Evolutionary conservation across 2,888 invertebrate genomes (phyloP).

Genomic region (Itoplectis maculator): DNA sequence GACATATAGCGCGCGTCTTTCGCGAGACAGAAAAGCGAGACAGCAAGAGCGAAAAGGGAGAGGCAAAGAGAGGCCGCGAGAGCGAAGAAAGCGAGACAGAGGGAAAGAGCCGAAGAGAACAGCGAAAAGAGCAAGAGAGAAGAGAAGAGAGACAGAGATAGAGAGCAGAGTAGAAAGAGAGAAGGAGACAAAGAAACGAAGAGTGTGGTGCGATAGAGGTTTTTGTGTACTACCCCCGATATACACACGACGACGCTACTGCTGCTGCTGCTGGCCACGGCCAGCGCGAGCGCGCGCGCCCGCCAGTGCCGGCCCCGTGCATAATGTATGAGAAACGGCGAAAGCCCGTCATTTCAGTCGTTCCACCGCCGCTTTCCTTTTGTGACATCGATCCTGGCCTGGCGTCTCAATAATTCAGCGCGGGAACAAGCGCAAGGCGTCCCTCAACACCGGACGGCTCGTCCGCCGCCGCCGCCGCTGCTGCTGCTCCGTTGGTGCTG

Average conservation of each 20-base stretch:
- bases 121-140: slow-evolving; percentile 31
- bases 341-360: slow-evolving; percentile 84
- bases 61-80: slow-evolving; percentile 12
- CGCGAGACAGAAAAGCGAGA: not conserved
- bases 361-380: slow-evolving; percentile 81
- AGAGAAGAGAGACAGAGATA: slow-evolving; percentile 35
- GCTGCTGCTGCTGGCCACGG: too few species aligned
- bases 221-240: slow-evolving; percentile 73
- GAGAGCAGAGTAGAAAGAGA: slow-evolving; percentile 50
- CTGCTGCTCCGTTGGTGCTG: slow-evolving; percentile 19
- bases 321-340: slow-evolving; percentile 82
- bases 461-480: slow-evolving; percentile 27
- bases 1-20: not conserved
- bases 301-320: slow-evolving; percentile 78
- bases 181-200: slow-evolving; percentile 21
- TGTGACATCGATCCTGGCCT: slow-evolving; percentile 83
- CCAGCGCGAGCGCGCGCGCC: too few species aligned
- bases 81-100: slow-evolving; percentile 42
- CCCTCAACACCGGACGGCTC: slow-evolving; percentile 59
- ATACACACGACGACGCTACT: slow-evolving; percentile 75
- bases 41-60: slow-evolving; percentile 3
- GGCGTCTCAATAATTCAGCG: slow-evolving; percentile 83
- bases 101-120: slow-evolving; percentile 26
- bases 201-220: slow-evolving; percentile 65
- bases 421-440: slow-evolving; percentile 83